Base-by-base conservation (phyloP, 2,113 vertebrate genomes). In the Sinocyclocheilus rhinocerous region DNA sequence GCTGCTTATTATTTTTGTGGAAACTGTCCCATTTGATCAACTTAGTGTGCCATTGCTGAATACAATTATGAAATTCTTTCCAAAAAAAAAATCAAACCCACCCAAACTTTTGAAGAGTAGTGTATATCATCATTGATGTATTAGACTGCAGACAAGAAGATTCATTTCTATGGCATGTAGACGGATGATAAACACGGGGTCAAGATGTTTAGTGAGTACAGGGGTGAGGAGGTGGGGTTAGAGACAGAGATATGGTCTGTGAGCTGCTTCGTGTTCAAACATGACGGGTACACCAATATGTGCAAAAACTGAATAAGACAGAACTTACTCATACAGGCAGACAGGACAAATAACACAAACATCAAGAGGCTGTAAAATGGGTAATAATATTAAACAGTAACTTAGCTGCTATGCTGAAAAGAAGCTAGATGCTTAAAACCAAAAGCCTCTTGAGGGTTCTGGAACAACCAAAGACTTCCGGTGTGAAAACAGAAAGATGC, bases 401-500 rank as follows among this genome's bases (percentile, higher is more conserved):
- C 13, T 8, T 59, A 39, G 11, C 11, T 12, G 29, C 29, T 45
- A 9, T 42, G 7, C 11, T 15, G 13, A 63, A 65, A 48, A 48
- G 8, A 24, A 11, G 57, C 57, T 48, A 50, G 59, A 73, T 61
- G 22, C 26, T 69, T 50, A 26, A 76, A 87, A 36, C 72, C 72
- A 77, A 65, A 57, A 79, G 20, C 15, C 55, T 79, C 36, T 77
- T 81, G 33, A 84, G 36, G 55, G 50, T 59, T 50, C 69, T 20
- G 61, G 63, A 72, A 89, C 73, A 9, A 78, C 59, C 11, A 33
- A 55, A 75, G 72, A 29, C 50, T 76, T 84, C 85, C 78, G 76
- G 52, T 65, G 42, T 77, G 88, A 76, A 89, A 85, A 63, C 63
- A 73, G 63, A 81, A 48, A 79, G 77, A 81, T 36, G 33, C 52